A percentile compares a stretch with the other conserved stretches of the same genome.
Evolutionary conservation across 2,797 vertebrate genomes (phyloP).

Genomic region (Rhincodon typus): DNA sequence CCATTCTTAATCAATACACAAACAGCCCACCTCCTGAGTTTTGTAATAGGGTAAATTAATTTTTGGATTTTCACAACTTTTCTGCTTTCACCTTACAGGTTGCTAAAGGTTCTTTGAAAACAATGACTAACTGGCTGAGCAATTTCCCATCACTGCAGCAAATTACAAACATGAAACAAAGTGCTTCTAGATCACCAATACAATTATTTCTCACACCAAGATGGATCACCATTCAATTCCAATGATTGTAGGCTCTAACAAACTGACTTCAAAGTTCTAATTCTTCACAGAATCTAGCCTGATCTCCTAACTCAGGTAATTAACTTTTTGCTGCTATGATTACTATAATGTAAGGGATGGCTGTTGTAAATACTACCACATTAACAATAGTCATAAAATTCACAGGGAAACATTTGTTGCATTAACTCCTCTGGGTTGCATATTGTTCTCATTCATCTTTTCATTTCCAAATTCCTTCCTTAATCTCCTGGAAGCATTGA

Average conservation of each 20-base stretch:
- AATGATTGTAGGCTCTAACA: conserved; percentile 27
- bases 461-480: not conserved
- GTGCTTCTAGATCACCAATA: conserved; percentile 10
- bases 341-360: conserved; percentile 17
- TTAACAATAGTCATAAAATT: conserved; percentile 16
- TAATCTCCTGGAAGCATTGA: not conserved
- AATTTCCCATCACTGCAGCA: not conserved
- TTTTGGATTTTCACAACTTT: not conserved
- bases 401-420: not conserved
- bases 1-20: not conserved
- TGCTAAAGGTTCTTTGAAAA: not conserved
- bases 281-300: not conserved
- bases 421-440: not conserved
- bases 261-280: conserved; percentile 4
- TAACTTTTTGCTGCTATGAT: conserved; percentile 16
- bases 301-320: not conserved
- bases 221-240: conserved; percentile 25
- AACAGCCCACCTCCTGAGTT: not conserved
- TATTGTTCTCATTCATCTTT: not conserved
- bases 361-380: conserved; percentile 7
- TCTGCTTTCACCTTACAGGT: not conserved
- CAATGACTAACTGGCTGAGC: not conserved
- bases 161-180: conserved; percentile 2
- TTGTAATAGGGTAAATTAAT: not conserved
- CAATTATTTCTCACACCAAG: conserved; percentile 22